Base-by-base conservation (phyloP, 2,113 vertebrate genomes). In the Mesocricetus auratus region DNA sequence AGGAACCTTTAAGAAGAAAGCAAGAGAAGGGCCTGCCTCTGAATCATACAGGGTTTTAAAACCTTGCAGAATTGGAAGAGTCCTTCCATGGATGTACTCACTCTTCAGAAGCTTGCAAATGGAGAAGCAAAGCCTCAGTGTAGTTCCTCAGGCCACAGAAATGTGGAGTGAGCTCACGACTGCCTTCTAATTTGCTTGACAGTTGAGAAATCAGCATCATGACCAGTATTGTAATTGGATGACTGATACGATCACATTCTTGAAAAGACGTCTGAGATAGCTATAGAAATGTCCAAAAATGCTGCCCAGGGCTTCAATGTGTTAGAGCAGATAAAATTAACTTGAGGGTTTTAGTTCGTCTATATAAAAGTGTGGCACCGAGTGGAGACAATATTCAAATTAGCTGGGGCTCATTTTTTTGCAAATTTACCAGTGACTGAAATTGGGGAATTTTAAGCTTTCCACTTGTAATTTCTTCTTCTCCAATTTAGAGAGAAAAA, bases 401-500 rank as follows among this genome's bases (percentile, higher is more conserved):
- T 83, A 94, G 3, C 42, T 71, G 33, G 12, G 88, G 4, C 19
- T 7, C 68, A 53, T 45, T 83, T 96, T 96, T 93, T 75, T 95
- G 60, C 2, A 89, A 9, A 42, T 79, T 36, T 78, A 47, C 60
- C 39, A 94, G 47, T 33, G 36, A 83, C 21, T 64, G 22, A 56
- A 75, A 45, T 90, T 66, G 82, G 16, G 1, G 3, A 17, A 45
- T 83, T 92, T 92, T 69, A 81, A 75, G 2, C 77, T 94, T 97
- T n/a, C 60, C 33, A 66, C 31, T 91, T 12, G 29, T 89, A n/a
- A 39, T 19, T 92, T 93, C 56, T 71, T 92, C 7, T 93, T 97
- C 95, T 98, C 26, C 85, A 90, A 97, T 94, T 60, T 96, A 99
- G 99, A 99, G 99, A 98, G 99, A 99, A 97, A 99, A 99, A 98